Conservation (phyloP, 2,797 vertebrate genomes). For the Ispidina picta region DNA sequence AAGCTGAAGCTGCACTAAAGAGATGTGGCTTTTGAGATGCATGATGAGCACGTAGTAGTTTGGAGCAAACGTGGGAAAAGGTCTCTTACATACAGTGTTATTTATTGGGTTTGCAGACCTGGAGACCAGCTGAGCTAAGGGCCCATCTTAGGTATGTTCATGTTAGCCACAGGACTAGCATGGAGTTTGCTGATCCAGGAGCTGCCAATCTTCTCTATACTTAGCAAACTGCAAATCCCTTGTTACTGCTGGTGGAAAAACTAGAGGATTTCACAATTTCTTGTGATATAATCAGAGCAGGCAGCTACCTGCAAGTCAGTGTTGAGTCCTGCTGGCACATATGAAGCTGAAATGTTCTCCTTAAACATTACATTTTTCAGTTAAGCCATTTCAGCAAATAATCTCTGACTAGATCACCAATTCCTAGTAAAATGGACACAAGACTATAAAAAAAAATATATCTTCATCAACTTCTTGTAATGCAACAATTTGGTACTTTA, state of each 20-base stretch:
- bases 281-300: neutral
- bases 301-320: neutral
- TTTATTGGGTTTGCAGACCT: neutral
- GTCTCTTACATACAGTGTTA: rapidly evolving
- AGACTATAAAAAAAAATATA: neutral
- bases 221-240: neutral
- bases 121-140: neutral
- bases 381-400: neutral
- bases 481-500: neutral
- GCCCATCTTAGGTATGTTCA: neutral
- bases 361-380: neutral
- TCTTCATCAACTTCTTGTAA: neutral
- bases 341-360: neutral
- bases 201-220: neutral
- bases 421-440: neutral
- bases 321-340: neutral
- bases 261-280: neutral
- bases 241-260: neutral
- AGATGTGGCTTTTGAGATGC: neutral
- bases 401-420: neutral
- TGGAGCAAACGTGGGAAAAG: neutral
- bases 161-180: rapidly evolving
- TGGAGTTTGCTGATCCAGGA: neutral
- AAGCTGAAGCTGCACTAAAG: neutral
- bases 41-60: rapidly evolving